These are phyloP conservation scores for Alexandromys fortis DNA, from an alignment of 2,113 vertebrate species.

Conservation along the genomic window DNA sequence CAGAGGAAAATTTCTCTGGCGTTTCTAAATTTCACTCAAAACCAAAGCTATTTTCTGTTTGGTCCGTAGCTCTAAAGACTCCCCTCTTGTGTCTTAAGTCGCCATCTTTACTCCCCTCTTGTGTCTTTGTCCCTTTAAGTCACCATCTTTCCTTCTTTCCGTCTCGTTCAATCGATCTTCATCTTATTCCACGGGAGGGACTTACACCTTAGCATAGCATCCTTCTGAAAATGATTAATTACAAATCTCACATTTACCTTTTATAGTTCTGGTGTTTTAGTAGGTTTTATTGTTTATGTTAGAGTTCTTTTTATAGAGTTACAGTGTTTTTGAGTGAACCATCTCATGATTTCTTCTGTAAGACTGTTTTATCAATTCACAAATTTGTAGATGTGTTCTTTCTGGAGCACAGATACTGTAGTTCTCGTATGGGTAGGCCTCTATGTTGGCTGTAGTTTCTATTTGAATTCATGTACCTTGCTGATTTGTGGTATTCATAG, in stretches of 20 bases:
- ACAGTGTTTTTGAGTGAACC: not conserved
- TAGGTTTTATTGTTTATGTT: not conserved
- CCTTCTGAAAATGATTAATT: not conserved
- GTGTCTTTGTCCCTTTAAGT: not conserved
- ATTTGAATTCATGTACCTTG: not conserved
- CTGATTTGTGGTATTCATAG: not conserved
- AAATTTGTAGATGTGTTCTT: not conserved
- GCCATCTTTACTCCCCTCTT: not conserved
- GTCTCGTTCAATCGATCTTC: not conserved
- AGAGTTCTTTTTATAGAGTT: slow-evolving; percentile 3
- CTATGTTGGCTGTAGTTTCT: not conserved
- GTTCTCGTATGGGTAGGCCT: not conserved
- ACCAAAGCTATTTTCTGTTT: not conserved
- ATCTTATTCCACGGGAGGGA: not conserved
- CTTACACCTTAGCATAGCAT: not conserved
- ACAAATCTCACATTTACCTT: not conserved
- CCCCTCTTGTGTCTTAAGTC: not conserved
- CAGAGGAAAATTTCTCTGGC: not conserved
- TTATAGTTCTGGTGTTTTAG: not conserved
- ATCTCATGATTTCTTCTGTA: not conserved
- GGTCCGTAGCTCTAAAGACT: not conserved
- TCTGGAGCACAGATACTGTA: not conserved
- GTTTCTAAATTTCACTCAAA: not conserved
- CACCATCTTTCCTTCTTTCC: not conserved
- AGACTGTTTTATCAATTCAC: not conserved